Evolutionary conservation across 2,113 vertebrate species (phyloP).

Genomic region (Apteryx mantelli): DNA sequence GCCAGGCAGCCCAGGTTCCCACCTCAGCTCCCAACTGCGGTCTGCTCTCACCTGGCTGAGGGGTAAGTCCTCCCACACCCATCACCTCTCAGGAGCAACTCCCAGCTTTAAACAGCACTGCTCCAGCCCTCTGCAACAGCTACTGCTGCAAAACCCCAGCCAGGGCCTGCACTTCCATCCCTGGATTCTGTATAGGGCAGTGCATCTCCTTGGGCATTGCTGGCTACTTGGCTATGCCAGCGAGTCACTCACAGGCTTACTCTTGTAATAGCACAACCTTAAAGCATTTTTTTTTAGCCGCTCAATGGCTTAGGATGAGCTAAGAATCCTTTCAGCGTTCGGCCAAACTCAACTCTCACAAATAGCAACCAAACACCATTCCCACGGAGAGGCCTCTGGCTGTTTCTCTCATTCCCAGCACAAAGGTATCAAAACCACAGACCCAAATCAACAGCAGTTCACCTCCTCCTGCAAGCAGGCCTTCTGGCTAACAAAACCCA

Average conservation of each 20-base stretch:
- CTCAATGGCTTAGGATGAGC: neutral
- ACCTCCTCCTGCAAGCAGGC: neutral
- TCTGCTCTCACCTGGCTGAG: neutral
- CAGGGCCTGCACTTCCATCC: neutral
- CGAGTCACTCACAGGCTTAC: neutral
- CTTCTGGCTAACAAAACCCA: neutral
- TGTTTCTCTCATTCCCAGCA: neutral
- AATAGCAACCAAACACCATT: neutral
- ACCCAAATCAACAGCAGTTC: neutral
- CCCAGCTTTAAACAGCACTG: neutral
- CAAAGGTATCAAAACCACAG: neutral
- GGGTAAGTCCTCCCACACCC: neutral
- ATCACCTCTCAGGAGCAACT: neutral
- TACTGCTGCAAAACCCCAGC: neutral
- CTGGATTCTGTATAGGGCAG: neutral
- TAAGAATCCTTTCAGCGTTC: neutral
- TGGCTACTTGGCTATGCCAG: neutral
- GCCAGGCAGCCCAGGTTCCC: neutral
- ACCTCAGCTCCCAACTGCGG: neutral
- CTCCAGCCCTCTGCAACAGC: neutral
- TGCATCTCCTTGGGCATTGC: neutral
- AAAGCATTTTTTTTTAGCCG: neutral
- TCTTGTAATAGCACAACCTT: neutral
- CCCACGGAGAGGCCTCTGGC: neutral
- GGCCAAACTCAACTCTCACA: fast-evolving